These are phyloP conservation scores for Psittacus erithacus DNA, from an alignment of 2,113 vertebrate species.

Conservation along the genomic window DNA sequence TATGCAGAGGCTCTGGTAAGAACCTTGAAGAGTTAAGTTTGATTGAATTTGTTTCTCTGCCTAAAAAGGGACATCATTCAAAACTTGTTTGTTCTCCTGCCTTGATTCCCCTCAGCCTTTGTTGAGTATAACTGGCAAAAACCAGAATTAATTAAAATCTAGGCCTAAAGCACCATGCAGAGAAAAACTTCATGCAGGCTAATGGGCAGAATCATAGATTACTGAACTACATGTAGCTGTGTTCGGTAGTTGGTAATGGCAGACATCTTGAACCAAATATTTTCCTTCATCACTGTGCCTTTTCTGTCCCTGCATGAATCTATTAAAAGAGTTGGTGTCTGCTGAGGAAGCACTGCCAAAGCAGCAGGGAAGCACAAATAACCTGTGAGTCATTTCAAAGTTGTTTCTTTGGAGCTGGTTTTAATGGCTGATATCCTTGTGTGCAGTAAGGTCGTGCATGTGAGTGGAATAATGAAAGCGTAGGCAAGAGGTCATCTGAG, in stretches of 20 bases:
- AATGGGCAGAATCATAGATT: neutral
- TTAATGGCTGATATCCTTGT: constrained; percentile 23
- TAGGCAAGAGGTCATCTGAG: neutral
- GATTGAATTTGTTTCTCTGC: neutral
- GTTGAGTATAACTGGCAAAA: constrained; percentile 11
- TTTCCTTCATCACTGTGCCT: constrained; percentile 8
- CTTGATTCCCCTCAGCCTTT: neutral
- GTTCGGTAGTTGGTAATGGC: neutral
- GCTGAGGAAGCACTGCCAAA: constrained; percentile 23
- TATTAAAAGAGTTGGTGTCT: constrained; percentile 31
- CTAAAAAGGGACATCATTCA: neutral
- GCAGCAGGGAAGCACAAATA: constrained; percentile 38
- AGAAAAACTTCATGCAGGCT: neutral
- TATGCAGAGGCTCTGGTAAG: neutral
- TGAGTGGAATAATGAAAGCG: neutral
- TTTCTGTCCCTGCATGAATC: constrained; percentile 14
- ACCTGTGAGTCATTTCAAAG: constrained; percentile 33
- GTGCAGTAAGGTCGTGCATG: neutral
- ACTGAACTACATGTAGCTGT: neutral
- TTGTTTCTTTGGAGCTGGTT: neutral
- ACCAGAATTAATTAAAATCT: neutral
- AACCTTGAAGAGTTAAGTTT: neutral
- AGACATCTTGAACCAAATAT: neutral
- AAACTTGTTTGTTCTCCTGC: neutral
- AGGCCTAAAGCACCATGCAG: neutral